Percentiles rank a stretch among this genome's conserved stretches.
Conservation (phyloP, 2,797 vertebrate genomes). For the Schizopygopsis pylzovi region DNA sequence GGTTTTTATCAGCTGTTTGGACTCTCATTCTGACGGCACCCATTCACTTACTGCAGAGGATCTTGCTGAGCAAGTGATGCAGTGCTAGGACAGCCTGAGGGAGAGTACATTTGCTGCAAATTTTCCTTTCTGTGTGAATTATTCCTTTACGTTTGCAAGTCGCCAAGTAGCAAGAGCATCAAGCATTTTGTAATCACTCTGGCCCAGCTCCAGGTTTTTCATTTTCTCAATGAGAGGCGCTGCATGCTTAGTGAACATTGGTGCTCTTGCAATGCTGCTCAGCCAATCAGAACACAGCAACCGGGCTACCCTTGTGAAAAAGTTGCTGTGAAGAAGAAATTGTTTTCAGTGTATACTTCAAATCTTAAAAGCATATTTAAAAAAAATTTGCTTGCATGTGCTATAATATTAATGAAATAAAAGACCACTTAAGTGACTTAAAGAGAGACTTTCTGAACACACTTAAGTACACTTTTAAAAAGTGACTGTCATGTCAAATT, state of each 20-base stretch:
- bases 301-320: background rate
- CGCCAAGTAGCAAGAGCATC: too few species aligned
- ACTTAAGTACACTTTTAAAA: background rate
- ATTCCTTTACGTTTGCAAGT: background rate
- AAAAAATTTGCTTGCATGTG: background rate
- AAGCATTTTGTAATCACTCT: background rate
- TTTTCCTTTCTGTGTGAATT: background rate
- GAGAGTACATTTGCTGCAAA: background rate
- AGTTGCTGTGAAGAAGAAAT: background rate
- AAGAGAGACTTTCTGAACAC: background rate
- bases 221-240: background rate
- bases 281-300: background rate
- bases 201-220: background rate
- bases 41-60: background rate
- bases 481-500: background rate
- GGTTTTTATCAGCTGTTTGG: background rate
- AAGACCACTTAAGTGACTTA: background rate
- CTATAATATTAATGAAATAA: background rate
- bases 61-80: background rate
- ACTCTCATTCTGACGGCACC: background rate
- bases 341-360: background rate
- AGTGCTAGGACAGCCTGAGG: background rate
- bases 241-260: too few species aligned
- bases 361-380: background rate
- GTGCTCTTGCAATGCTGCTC: background rate